A percentile compares a stretch with the other conserved stretches of the same genome.
Conservation (phyloP, 2,888 invertebrate genomes). For the Incurvaria masculella region DNA sequence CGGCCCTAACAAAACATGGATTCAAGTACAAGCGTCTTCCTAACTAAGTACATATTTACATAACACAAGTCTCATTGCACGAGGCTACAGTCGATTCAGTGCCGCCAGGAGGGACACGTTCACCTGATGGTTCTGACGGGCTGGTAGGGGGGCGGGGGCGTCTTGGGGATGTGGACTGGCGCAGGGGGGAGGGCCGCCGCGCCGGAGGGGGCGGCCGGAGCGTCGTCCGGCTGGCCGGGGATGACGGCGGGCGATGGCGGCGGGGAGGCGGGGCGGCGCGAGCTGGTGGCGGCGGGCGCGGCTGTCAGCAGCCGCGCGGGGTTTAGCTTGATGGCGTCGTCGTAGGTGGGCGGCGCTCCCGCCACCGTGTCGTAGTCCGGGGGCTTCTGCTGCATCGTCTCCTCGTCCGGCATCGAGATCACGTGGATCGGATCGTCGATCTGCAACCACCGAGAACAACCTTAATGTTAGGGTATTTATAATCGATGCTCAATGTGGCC, state of each 20-base stretch:
- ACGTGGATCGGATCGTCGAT: constrained; percentile 65
- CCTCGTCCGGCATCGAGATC: constrained; percentile 59
- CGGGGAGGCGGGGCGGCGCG: constrained; percentile 21
- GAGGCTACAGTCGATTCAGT: constrained; percentile 14
- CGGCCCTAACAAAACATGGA: not conserved
- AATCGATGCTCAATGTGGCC: too few relatives aligned
- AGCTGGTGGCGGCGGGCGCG: constrained; percentile 29
- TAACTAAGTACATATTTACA: not conserved
- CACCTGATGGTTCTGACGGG: constrained; percentile 51
- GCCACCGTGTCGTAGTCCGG: constrained; percentile 70
- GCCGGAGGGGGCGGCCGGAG: constrained; percentile 21
- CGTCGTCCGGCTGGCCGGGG: constrained; percentile 24
- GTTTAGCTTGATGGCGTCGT: constrained; percentile 68
- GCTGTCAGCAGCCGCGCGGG: constrained; percentile 54
- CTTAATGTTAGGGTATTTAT: too few relatives aligned
- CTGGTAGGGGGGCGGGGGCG: constrained; percentile 50
- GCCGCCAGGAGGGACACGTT: constrained; percentile 16
- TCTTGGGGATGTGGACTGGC: constrained; percentile 46
- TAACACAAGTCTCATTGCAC: not conserved
- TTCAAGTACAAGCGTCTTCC: not conserved
- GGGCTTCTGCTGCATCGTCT: constrained; percentile 63
- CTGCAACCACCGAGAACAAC: too few relatives aligned
- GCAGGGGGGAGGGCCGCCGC: constrained; percentile 22
- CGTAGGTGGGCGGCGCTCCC: constrained; percentile 67
- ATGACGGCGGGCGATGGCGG: constrained; percentile 15